Percentiles rank a stretch among this genome's conserved stretches.
Evolutionary conservation across 1,140 invertebrate species (phyloP).

Genomic region (Agrilus planipennis): DNA sequence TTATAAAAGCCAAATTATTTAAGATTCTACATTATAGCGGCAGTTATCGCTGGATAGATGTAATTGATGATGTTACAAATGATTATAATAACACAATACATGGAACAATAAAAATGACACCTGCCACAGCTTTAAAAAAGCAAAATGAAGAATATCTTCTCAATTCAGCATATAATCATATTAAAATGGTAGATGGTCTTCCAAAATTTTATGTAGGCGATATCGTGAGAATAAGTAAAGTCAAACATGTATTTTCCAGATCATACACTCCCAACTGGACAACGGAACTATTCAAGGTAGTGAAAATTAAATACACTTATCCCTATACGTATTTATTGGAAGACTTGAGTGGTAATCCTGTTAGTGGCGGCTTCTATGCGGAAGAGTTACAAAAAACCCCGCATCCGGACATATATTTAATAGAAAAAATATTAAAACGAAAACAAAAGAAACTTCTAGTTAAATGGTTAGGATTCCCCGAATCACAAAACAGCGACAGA

Average conservation of each 20-base stretch:
- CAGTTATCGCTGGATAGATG: constrained; percentile 31
- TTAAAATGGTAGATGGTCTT: neutral
- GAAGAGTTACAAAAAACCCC: constrained; percentile 19
- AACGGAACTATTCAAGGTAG: constrained; percentile 22
- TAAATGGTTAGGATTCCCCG: constrained; percentile 1
- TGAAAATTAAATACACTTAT: constrained; percentile 9
- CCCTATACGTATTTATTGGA: constrained; percentile 17
- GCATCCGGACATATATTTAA: neutral
- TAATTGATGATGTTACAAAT: constrained; percentile 27
- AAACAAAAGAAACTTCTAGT: neutral
- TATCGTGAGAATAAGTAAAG: constrained; percentile 15
- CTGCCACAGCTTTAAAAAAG: constrained; percentile 16
- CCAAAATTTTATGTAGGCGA: constrained; percentile 19
- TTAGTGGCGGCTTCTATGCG: constrained; percentile 24
- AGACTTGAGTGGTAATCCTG: constrained; percentile 13
- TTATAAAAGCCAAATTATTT: constrained; percentile 35
- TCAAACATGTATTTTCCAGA: constrained; percentile 19
- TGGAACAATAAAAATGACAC: constrained; percentile 33
- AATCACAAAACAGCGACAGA: neutral
- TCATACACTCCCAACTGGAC: constrained; percentile 20
- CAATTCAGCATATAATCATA: constrained; percentile 9
- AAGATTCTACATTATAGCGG: constrained; percentile 33
- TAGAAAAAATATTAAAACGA: neutral
- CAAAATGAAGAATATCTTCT: no score
- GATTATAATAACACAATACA: constrained; percentile 35